phyloP scores from a whole-genome alignment of 53 echinoderm and acorn worm species.

The Actinopyga echinites region DNA sequence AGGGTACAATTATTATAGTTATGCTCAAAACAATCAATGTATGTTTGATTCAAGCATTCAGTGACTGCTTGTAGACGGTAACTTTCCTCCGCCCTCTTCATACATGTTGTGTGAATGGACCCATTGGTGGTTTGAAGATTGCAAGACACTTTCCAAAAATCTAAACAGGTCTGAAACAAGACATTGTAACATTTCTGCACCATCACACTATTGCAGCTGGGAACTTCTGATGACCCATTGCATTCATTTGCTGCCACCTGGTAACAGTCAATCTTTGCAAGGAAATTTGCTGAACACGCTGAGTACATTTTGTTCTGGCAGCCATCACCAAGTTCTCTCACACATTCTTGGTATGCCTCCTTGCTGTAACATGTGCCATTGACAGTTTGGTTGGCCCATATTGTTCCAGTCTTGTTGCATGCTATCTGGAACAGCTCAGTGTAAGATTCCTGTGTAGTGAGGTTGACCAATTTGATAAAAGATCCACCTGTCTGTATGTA shows the following conservation, averaged over 20 bases:
- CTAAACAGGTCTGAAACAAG: not conserved
- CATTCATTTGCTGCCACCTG: not conserved
- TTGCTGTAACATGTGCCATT: slow-evolving; percentile 26
- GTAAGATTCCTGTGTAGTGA: slow-evolving; percentile 53
- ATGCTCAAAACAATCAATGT: not conserved
- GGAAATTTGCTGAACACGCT: not conserved
- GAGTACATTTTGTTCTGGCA: slow-evolving; percentile 41
- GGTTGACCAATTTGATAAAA: slow-evolving; percentile 49
- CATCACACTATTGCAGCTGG: not conserved
- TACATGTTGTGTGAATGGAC: slow-evolving; percentile 2
- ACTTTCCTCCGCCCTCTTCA: not conserved
- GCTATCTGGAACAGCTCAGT: slow-evolving; percentile 34
- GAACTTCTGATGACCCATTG: not conserved
- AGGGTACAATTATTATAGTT: not conserved
- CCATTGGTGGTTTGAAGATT: not conserved
- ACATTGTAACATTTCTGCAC: not conserved
- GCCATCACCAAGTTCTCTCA: slow-evolving; percentile 6
- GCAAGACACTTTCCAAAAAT: not conserved
- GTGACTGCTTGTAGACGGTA: not conserved
- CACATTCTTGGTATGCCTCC: not conserved
- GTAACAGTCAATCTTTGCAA: not conserved
- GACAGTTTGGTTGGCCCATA: slow-evolving; percentile 46
- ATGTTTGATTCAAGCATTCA: not conserved
- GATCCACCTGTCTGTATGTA: slow-evolving; percentile 39
- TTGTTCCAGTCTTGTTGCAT: slow-evolving; percentile 52